Base-by-base conservation (phyloP, 2,113 vertebrate genomes). In the Patagioenas fasciata region DNA sequence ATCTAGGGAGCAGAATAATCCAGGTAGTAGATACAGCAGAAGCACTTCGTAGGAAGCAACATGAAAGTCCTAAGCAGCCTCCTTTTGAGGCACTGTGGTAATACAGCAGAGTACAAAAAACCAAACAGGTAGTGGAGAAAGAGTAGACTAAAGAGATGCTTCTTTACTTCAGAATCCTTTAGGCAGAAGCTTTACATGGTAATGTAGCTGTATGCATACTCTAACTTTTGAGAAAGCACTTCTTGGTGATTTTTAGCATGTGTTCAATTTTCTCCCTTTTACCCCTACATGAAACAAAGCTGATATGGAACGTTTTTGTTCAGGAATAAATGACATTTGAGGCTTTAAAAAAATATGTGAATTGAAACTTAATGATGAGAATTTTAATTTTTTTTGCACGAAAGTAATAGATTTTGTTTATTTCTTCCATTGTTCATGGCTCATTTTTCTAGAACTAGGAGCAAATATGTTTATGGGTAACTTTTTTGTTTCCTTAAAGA, bases 331-430 rank as follows among this genome's bases (percentile, higher is more conserved):
- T 42, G 17, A n/a, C 17, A 47, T 6, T 29, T 82, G 11, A 29
- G 82, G 19, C 7, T 11, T 65, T 31, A 42, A 47, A 32, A 73
- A 91, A 70, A 42, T 7, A 32, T 2, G 1, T 15, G 1, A 66
- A 89, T 58, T 62, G 53, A 86, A 86, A 58, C 4, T 20, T 53
- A n/a, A 70, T 78, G 3, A 32, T 48, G 53, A 54, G 7, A 36
- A 5, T 0, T 1, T 10, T n/a, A n/a, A n/a, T n/a, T 56, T 56
- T 74, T 32, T 24, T 53, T 15, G 5, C 9, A 20, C 44, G 72
- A 64, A 80, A 70, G 9, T 28, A 0, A 19, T 70, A 13, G 14
- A 9, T 75, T 84, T 53, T 44, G 18, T 10, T 24, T 53, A 38
- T 1, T 58, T 80, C 72, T 84, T 57, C 36, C 11, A 16, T 18